Conservation (phyloP, 2,888 invertebrate genomes). For the Aleiodes testaceus region DNA sequence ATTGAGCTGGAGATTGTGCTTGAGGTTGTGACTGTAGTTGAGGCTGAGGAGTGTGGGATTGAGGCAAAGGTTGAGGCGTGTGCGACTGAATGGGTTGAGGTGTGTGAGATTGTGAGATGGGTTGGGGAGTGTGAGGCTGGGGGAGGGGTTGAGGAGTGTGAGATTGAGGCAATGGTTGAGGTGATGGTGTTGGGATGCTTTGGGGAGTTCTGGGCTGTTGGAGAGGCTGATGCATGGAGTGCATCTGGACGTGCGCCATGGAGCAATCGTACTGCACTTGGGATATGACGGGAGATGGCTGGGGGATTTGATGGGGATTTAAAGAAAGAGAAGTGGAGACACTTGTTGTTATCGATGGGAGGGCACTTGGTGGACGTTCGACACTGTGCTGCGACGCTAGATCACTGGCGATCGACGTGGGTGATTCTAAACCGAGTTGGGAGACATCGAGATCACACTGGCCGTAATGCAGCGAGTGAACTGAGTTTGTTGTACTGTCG, state of each 20-base stretch:
- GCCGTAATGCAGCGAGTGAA: constrained; percentile 85
- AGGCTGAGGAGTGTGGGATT: constrained; percentile 66
- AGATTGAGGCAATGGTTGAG: constrained; percentile 70
- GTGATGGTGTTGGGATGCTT: constrained; percentile 65
- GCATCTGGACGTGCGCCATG: constrained; percentile 75
- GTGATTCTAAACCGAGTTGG: constrained; percentile 89
- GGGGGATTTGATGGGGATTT: constrained; percentile 46
- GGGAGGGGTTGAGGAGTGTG: constrained; percentile 64
- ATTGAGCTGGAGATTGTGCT: constrained; percentile 63
- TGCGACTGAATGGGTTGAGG: constrained; percentile 65
- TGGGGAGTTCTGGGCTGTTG: constrained; percentile 71
- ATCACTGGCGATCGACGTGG: constrained; percentile 90
- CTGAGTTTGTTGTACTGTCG: constrained; percentile 87
- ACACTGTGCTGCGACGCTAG: constrained; percentile 84
- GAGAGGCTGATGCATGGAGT: constrained; percentile 70
- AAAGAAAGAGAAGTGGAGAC: constrained; percentile 60
- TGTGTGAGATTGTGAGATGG: constrained; percentile 66
- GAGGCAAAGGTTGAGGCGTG: constrained; percentile 66
- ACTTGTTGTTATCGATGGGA: constrained; percentile 71
- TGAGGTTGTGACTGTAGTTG: constrained; percentile 66
- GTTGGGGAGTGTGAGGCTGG: constrained; percentile 67
- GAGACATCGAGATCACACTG: constrained; percentile 89
- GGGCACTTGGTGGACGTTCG: constrained; percentile 78
- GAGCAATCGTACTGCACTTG: constrained; percentile 80
- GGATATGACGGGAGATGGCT: constrained; percentile 43